These are phyloP conservation scores for Mimachlamys varia DNA, from an alignment of 2,888 invertebrate genomes.

Conservation along the genomic window DNA sequence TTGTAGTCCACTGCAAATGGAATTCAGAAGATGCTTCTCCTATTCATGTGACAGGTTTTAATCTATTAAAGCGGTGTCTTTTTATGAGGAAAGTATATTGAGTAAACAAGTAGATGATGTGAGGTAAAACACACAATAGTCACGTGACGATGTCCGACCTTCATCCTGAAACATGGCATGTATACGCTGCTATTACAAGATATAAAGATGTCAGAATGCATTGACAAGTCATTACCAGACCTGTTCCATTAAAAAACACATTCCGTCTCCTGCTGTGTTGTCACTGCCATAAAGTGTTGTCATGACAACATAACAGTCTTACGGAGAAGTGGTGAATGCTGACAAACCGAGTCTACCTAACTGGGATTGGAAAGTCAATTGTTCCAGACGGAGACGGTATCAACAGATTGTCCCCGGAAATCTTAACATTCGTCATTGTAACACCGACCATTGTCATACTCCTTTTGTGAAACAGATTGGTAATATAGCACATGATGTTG, in stretches of 20 bases:
- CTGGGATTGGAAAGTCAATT: background rate
- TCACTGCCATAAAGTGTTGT: background rate
- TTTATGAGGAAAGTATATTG: too few species aligned
- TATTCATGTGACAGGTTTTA: too few species aligned
- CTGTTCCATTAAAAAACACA: background rate
- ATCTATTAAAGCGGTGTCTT: too few species aligned
- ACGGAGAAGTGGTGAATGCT: background rate
- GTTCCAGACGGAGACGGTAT: background rate
- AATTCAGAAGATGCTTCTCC: too few species aligned
- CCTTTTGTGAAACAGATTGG: background rate
- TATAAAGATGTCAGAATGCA: background rate
- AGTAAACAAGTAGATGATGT: background rate
- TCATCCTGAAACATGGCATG: background rate
- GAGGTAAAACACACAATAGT: background rate
- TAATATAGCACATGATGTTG: background rate
- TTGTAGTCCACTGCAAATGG: too few species aligned
- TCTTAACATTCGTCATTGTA: background rate
- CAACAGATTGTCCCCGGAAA: background rate
- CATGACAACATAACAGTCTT: background rate
- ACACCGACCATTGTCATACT: background rate
- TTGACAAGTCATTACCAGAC: background rate
- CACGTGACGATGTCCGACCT: background rate
- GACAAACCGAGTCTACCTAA: background rate
- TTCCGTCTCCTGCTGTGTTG: background rate
- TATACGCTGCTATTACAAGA: too few species aligned